phyloP scores from a whole-genome alignment of 2,888 invertebrate genomes.

The Agapetus fuscipes region DNA sequence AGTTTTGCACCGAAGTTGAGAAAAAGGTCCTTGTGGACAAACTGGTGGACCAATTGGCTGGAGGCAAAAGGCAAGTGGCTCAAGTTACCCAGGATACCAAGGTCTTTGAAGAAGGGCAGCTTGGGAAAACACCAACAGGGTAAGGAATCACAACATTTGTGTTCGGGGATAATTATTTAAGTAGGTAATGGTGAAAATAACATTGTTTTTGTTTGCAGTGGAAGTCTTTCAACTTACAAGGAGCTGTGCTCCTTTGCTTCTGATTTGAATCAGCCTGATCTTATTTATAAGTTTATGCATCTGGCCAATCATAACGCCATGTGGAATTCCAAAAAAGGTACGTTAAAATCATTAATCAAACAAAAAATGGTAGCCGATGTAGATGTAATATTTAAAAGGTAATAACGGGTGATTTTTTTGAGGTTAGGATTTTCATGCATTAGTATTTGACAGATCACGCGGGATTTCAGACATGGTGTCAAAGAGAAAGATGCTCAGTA shows the following conservation, averaged over 20 bases:
- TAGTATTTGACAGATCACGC: no score
- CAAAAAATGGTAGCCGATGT: no score
- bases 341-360: background rate
- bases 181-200: no score
- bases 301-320: slow-evolving; percentile 88
- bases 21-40: slow-evolving; percentile 64
- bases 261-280: slow-evolving; percentile 89
- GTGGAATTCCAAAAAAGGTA: slow-evolving; percentile 86
- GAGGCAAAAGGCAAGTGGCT: slow-evolving; percentile 62
- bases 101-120: slow-evolving; percentile 78
- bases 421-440: no score
- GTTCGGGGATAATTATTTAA: no score
- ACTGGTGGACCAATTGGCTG: slow-evolving; percentile 73
- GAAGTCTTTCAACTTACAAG: slow-evolving; percentile 85
- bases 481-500: no score
- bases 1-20: slow-evolving; percentile 63
- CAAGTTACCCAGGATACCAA: slow-evolving; percentile 75
- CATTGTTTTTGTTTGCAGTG: no score
- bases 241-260: slow-evolving; percentile 90
- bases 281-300: slow-evolving; percentile 94
- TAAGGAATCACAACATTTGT: slow-evolving; percentile 30
- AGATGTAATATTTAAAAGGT: no score
- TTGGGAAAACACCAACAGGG: slow-evolving; percentile 83
- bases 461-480: no score
- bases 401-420: no score